A percentile compares a stretch with the other conserved stretches of the same genome.
Evolutionary conservation across 1,140 invertebrate genomes (phyloP).

Genomic region (Glomeris maerens): DNA sequence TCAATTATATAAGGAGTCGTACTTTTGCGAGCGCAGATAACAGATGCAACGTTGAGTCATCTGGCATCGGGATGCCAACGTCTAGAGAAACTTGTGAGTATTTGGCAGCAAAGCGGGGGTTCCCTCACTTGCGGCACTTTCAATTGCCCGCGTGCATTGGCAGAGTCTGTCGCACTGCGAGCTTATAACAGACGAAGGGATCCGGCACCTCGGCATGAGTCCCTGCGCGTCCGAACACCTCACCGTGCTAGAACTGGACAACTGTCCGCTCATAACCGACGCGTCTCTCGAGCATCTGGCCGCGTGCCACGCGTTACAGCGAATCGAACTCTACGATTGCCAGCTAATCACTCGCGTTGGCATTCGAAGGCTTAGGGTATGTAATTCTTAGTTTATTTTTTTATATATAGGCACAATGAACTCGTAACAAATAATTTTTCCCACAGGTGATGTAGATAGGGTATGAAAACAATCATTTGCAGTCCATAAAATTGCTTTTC

Average conservation of each 20-base stretch:
- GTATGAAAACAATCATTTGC: too few species aligned
- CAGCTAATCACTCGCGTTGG: conserved; percentile 93
- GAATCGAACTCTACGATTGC: conserved; percentile 97
- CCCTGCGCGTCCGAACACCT: conserved; percentile 81
- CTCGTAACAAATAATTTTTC: too few species aligned
- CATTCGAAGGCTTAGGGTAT: conserved; percentile 84
- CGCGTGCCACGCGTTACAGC: conserved; percentile 83
- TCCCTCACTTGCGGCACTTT: background rate
- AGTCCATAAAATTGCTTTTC: too few species aligned
- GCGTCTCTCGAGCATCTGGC: conserved; percentile 88
- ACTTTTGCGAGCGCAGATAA: conserved; percentile 45
- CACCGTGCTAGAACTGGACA: conserved; percentile 90
- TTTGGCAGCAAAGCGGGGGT: conserved; percentile 1
- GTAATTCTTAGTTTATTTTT: conserved; percentile 15
- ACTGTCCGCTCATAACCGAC: conserved; percentile 97
- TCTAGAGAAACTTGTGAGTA: conserved; percentile 73
- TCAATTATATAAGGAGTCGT: background rate
- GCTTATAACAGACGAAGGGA: conserved; percentile 94
- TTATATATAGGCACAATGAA: too few species aligned
- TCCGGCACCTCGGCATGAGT: conserved; percentile 78
- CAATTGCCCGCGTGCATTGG: conserved; percentile 15
- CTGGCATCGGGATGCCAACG: conserved; percentile 85
- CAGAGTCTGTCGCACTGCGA: conserved; percentile 97
- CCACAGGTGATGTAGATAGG: too few species aligned
- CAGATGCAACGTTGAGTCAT: conserved; percentile 81